phyloP scores from a whole-genome alignment of 2,888 invertebrate genomes.

The Anaspis maculata region DNA sequence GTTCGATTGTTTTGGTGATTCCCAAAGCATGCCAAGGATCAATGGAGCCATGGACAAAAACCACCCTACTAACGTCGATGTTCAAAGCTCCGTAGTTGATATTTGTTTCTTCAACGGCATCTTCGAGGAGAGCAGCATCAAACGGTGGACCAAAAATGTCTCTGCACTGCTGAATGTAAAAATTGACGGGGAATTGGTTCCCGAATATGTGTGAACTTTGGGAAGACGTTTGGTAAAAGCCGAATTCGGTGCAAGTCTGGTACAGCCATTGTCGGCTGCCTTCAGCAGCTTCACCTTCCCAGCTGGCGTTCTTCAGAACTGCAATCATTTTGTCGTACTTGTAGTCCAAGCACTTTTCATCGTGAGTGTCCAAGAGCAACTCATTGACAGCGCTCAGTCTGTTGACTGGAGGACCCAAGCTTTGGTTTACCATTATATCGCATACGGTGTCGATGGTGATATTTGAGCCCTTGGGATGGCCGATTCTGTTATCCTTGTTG shows the following conservation, averaged over 20 bases:
- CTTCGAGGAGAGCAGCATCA: conserved; percentile 50
- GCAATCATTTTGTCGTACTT: conserved; percentile 69
- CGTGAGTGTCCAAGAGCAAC: conserved; percentile 55
- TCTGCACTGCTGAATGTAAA: conserved; percentile 70
- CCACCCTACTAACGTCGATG: conserved; percentile 61
- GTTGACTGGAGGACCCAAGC: conserved; percentile 53
- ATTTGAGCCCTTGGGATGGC: conserved; percentile 51
- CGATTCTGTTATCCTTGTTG: conserved; percentile 81
- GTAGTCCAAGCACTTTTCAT: conserved; percentile 74
- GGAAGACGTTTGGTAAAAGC: conserved; percentile 86
- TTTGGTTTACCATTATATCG: conserved; percentile 59
- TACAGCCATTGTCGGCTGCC: conserved; percentile 86
- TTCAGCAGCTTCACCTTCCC: conserved; percentile 55
- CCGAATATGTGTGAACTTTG: conserved; percentile 60
- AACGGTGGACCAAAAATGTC: conserved; percentile 78
- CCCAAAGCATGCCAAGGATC: conserved; percentile 86
- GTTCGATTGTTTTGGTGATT: conserved; percentile 50
- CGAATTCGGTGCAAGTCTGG: conserved; percentile 94
- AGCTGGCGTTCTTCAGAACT: conserved; percentile 57
- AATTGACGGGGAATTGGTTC: conserved; percentile 63
- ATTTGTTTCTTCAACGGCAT: conserved; percentile 65
- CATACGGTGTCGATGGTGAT: conserved; percentile 78
- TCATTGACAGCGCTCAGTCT: conserved; percentile 67
- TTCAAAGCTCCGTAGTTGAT: conserved; percentile 68
- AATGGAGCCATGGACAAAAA: conserved; percentile 81